Conservation (phyloP, 2,113 vertebrate genomes). For the Trinectes maculatus region DNA sequence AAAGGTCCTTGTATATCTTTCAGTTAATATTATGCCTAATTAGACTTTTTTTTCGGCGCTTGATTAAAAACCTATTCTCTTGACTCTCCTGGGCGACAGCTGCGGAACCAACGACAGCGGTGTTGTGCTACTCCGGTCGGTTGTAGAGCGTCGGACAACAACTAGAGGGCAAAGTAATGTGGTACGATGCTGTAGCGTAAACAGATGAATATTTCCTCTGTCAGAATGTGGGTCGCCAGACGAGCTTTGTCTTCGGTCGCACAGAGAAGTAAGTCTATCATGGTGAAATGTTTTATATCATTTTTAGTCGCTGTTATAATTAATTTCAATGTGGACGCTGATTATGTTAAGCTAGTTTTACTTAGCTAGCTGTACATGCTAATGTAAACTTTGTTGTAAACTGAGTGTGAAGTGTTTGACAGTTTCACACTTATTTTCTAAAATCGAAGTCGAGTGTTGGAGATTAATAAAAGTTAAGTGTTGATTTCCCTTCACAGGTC, state of each 20-base stretch:
- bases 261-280: slow-evolving; percentile 59
- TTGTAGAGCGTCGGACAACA: slow-evolving; percentile 32
- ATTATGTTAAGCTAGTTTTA: too few species aligned
- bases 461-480: not conserved
- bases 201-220: not conserved
- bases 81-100: too few species aligned
- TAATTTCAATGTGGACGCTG: not conserved
- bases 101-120: slow-evolving; percentile 48
- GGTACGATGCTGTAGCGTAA: slow-evolving; percentile 5
- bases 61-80: too few species aligned
- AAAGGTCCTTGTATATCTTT: too few species aligned
- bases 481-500: slow-evolving; percentile 30
- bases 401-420: not conserved
- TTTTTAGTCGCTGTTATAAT: not conserved
- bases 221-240: slow-evolving; percentile 72
- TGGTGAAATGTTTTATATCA: too few species aligned
- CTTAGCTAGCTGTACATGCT: not conserved
- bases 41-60: too few species aligned
- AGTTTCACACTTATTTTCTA: not conserved
- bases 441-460: not conserved
- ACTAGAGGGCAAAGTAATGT: slow-evolving; percentile 18
- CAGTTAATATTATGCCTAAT: too few species aligned
- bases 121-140: slow-evolving; percentile 25
- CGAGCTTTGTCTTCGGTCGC: slow-evolving; percentile 60
- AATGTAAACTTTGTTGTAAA: not conserved